phyloP scores from a whole-genome alignment of 64 coral and sea anemone species.

The Hydrozoanthus tunicans region DNA sequence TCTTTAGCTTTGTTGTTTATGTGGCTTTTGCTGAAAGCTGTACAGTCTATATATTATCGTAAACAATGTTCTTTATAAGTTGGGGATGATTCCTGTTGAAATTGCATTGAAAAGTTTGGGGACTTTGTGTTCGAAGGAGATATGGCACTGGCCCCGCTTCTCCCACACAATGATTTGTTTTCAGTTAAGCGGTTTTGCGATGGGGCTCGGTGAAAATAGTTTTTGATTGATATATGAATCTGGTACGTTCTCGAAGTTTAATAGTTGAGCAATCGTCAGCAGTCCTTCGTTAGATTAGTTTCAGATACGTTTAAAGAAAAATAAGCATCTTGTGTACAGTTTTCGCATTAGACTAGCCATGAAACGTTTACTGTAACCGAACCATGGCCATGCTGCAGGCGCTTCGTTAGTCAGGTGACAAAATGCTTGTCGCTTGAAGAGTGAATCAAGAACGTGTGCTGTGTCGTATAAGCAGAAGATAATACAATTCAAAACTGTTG shows the following conservation, averaged over 20 bases:
- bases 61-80: background rate
- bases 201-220: background rate
- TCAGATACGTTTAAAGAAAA: background rate
- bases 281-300: background rate
- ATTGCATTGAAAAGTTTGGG: background rate
- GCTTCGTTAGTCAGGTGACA: slow-evolving; percentile 33
- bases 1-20: slow-evolving; percentile 11
- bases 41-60: background rate
- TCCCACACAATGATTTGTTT: slow-evolving; percentile 8
- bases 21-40: slow-evolving; percentile 1
- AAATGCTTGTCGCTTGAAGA: slow-evolving; percentile 1
- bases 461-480: slow-evolving; percentile 8
- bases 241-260: background rate
- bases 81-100: background rate
- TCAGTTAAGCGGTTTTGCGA: background rate
- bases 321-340: background rate
- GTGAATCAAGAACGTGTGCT: slow-evolving; percentile 4
- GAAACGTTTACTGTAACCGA: slow-evolving; percentile 40
- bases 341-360: background rate
- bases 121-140: background rate
- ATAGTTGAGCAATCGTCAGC: background rate
- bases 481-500: slow-evolving; percentile 29
- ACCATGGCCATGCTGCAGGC: background rate
- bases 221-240: slow-evolving; percentile 28
- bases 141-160: background rate